These are phyloP conservation scores for Syngnathus acus DNA, from an alignment of 2,797 vertebrate genomes.

Conservation along the genomic window DNA sequence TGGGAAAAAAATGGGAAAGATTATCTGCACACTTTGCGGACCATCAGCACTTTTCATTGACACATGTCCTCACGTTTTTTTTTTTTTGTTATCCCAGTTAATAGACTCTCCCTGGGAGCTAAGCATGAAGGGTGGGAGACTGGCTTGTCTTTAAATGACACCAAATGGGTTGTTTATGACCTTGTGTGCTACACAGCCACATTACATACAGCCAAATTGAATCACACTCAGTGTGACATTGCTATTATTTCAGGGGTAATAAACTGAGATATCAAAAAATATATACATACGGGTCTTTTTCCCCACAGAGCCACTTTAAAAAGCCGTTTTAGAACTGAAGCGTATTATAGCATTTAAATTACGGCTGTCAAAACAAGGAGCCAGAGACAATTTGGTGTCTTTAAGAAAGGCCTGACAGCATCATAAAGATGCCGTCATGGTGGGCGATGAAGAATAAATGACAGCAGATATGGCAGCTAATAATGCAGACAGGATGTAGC, in stretches of 20 bases:
- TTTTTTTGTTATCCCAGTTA: background rate
- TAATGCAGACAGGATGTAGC: constrained; percentile 24
- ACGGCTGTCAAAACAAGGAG: constrained; percentile 14
- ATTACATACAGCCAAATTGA: constrained; percentile 28
- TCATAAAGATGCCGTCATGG: constrained; percentile 20
- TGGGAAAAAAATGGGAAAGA: constrained; percentile 31
- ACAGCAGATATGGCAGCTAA: constrained; percentile 22
- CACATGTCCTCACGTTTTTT: constrained; percentile 6
- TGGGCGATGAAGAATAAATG: constrained; percentile 22
- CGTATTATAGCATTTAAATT: constrained; percentile 25
- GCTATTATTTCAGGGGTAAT: constrained; percentile 27
- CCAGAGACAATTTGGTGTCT: constrained; percentile 21
- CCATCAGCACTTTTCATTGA: constrained; percentile 57
- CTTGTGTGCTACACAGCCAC: constrained; percentile 13
- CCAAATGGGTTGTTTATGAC: constrained; percentile 25
- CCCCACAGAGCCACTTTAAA: constrained; percentile 6
- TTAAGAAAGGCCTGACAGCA: constrained; percentile 14
- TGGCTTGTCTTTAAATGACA: constrained; percentile 11
- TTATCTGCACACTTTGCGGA: constrained; percentile 23
- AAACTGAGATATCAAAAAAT: constrained; percentile 14
- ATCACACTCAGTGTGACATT: constrained; percentile 25
- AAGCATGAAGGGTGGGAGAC: constrained; percentile 6
- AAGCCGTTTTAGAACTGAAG: constrained; percentile 28
- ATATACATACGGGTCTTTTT: constrained; percentile 5
- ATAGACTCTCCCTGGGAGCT: constrained; percentile 14